Base-by-base conservation (phyloP, 2,113 vertebrate species). In the Podarcis cretensis region DNA sequence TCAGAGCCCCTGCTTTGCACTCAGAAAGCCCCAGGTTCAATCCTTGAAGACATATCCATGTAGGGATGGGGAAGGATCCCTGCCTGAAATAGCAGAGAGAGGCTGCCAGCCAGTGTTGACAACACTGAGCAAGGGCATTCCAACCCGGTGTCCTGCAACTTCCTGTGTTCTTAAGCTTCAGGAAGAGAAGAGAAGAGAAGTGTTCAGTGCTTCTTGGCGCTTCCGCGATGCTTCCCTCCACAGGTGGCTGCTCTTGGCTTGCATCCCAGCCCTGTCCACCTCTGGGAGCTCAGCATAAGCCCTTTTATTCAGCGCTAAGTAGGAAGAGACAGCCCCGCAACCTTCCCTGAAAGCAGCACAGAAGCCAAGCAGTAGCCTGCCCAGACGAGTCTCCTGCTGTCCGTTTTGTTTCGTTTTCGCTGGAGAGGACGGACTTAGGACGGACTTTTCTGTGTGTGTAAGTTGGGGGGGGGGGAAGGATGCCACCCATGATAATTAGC, bases 341-440 rank as follows among this genome's bases (percentile, higher is more conserved):
- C 48, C 35, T 27, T 1, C 3, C 23, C 14, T 18, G 32, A 69
- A 43, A 78, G 63, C 82, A 73, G 81, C 81, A 32, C 93, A 85
- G 94, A 66, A 92, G 91, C 88, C 81, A 63, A 27, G 54, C 57
- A 1, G 6, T 12, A 81, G 86, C 80, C 90, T 18, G 80, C 79
- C 66, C 86, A 87, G 20, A 16, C 16, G 1, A 80, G 40, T 35
- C 48, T 54, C 80, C 87, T 59, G 32, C 21, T 18, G 73, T 79
- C 0, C 48, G 48, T 54, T 54, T 54, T 54, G 18, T 63, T 63
- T 63, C 20, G 88, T 12, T 14, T 63, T 63, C 18, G 5, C 59
- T 18, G 13, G 59, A 63, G 18, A 7, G 86, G 73, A 30, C 23
- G 69, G 1, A 68, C 30, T 73, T 20, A n/a, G n/a, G n/a, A n/a